Evolutionary conservation across 2,888 invertebrate genomes (phyloP).

Genomic region (Leptinotarsa peninsularis): DNA sequence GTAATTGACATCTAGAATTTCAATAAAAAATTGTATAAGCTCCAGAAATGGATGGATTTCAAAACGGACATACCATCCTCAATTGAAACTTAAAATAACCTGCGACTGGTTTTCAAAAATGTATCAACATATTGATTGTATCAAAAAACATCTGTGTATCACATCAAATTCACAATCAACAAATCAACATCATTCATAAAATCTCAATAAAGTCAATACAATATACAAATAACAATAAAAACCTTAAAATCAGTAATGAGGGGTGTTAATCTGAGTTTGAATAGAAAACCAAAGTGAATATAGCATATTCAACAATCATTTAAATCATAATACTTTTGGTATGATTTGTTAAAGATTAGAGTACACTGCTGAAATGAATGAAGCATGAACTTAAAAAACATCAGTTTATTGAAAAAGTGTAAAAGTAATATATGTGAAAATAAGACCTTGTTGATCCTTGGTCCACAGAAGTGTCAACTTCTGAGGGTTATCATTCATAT

Average conservation of each 20-base stretch:
- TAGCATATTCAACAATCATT: neutral
- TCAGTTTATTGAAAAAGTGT: no score
- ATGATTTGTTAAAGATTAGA: no score
- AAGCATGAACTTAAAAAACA: no score
- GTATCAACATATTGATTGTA: slow-evolving; percentile 30
- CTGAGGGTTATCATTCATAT: no score
- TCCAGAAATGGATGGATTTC: slow-evolving; percentile 49
- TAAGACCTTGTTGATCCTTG: no score
- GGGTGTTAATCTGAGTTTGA: slow-evolving; percentile 4
- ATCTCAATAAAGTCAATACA: slow-evolving; percentile 50
- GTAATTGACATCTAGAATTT: slow-evolving; percentile 51
- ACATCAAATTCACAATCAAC: slow-evolving; percentile 23
- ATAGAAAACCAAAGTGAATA: neutral
- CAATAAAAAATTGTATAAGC: slow-evolving; percentile 29
- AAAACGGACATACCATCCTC: slow-evolving; percentile 42
- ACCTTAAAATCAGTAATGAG: slow-evolving; percentile 28
- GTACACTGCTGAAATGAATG: no score
- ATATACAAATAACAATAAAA: slow-evolving; percentile 48
- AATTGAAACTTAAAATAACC: slow-evolving; percentile 34
- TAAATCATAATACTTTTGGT: no score
- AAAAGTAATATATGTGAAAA: no score
- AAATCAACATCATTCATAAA: slow-evolving; percentile 46
- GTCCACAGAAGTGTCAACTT: no score
- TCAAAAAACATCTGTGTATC: slow-evolving; percentile 32
- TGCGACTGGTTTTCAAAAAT: slow-evolving; percentile 42